phyloP scores from a whole-genome alignment of 2,113 vertebrate genomes.

The Ursus arctos region DNA sequence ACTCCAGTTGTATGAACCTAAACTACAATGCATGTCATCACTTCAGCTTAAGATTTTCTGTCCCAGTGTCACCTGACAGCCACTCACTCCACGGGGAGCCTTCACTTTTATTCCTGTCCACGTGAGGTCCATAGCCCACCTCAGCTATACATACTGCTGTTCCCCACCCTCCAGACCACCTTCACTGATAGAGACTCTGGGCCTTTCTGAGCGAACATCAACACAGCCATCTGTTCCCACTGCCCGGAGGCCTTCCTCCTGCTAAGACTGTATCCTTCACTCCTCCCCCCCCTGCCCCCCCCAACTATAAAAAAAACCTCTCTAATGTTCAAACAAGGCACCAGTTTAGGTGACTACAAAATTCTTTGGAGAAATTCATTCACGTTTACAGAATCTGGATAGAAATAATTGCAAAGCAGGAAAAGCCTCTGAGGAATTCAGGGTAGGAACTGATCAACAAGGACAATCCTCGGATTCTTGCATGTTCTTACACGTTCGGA shows the following conservation, averaged over 20 bases:
- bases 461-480: neutral
- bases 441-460: neutral
- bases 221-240: neutral
- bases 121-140: neutral
- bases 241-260: neutral
- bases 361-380: neutral
- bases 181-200: neutral
- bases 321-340: neutral
- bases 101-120: neutral
- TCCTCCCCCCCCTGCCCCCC: no score
- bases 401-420: neutral
- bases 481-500: neutral
- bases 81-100: rapidly evolving
- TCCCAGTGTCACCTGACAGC: neutral
- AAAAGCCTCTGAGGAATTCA: neutral
- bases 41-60: neutral
- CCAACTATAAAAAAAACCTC: neutral
- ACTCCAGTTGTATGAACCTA: neutral
- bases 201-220: neutral
- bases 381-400: neutral
- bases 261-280: neutral
- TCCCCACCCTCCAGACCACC: neutral
- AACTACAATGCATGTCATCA: neutral
- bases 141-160: neutral
- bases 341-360: neutral